Conservation (phyloP, 2,113 vertebrate species). For the Herpetotheres cachinnans region DNA sequence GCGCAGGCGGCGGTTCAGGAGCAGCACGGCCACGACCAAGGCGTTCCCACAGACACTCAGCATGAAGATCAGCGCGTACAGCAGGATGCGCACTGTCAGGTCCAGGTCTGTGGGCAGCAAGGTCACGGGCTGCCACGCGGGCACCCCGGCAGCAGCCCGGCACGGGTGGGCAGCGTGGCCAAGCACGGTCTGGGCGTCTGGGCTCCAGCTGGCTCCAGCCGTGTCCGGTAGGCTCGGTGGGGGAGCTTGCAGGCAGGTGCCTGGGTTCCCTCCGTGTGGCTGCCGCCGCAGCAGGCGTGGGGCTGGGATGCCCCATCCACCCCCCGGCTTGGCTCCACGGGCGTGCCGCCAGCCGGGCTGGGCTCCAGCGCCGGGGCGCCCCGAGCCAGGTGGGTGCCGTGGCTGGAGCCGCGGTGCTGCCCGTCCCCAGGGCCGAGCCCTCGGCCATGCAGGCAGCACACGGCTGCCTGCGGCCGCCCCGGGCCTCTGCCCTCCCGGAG, state of each 20-base stretch:
- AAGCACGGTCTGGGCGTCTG: neutral
- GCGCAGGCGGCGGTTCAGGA: constrained; percentile 87
- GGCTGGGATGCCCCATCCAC: neutral
- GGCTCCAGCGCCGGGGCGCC: neutral
- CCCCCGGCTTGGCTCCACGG: too few relatives aligned
- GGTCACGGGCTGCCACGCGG: fast-evolving
- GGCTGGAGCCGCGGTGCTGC: neutral
- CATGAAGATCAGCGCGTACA: constrained; percentile 88
- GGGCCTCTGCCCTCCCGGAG: neutral
- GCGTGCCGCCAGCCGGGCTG: too few relatives aligned
- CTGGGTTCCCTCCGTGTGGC: neutral
- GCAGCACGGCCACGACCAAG: constrained; percentile 89
- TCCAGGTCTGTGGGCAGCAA: constrained; percentile 75
- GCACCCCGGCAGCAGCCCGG: neutral
- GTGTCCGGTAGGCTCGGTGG: neutral
- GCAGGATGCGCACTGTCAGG: constrained; percentile 81
- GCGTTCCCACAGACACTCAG: constrained; percentile 89
- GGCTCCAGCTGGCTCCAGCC: neutral
- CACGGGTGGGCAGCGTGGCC: neutral
- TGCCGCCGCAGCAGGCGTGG: neutral
- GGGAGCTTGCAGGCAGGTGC: neutral
- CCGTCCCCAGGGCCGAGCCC: neutral
- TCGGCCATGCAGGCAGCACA: neutral
- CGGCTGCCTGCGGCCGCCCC: neutral
- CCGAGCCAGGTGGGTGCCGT: neutral